Evolutionary conservation across 2,797 vertebrate genomes (phyloP).

Genomic region (Anas flavirostris): DNA sequence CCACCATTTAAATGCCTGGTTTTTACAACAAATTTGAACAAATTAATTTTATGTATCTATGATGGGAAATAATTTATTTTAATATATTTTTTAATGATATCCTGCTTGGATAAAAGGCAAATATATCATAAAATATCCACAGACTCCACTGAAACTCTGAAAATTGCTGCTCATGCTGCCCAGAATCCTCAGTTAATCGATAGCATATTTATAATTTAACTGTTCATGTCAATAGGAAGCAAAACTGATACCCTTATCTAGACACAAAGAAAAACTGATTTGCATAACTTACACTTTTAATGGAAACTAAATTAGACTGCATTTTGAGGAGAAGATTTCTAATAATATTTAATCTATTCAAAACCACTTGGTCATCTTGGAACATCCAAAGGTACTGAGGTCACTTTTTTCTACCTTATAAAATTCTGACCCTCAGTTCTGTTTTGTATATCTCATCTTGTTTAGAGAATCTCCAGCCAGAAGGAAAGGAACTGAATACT

Average conservation of each 20-base stretch:
- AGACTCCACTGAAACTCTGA: background rate
- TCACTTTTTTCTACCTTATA: background rate
- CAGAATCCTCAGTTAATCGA: background rate
- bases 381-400: background rate
- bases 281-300: background rate
- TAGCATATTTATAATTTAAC: background rate
- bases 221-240: background rate
- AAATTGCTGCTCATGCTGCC: background rate
- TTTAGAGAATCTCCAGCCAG: background rate
- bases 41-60: background rate
- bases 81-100: background rate
- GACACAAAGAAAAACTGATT: background rate
- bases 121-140: background rate
- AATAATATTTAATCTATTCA: background rate
- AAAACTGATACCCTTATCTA: background rate
- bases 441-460: background rate
- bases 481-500: background rate
- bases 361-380: background rate
- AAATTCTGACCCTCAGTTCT: background rate
- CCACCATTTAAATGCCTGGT: background rate
- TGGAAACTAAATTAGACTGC: background rate
- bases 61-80: background rate
- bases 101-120: background rate
- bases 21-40: background rate
- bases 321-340: background rate